A percentile compares a stretch with the other conserved stretches of the same genome.
Evolutionary conservation across 2,888 invertebrate genomes (phyloP).

Genomic region (Ophion obscuratus): DNA sequence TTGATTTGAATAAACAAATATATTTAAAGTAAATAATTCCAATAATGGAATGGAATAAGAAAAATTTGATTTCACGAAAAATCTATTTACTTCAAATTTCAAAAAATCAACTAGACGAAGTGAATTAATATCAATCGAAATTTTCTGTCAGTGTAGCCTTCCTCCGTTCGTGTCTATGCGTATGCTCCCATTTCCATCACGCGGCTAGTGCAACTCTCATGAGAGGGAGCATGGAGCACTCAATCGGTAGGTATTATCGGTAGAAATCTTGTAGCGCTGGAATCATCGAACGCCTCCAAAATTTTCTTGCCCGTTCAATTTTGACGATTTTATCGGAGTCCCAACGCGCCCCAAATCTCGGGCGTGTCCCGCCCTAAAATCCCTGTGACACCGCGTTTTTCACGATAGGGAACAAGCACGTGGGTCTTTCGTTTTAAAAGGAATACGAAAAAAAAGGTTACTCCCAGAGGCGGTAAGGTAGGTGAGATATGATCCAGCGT

Average conservation of each 20-base stretch:
- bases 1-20: too few relatives aligned
- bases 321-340: conserved; percentile 66
- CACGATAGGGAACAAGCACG: conserved; percentile 26
- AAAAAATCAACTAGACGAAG: too few relatives aligned
- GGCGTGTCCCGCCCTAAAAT: conserved; percentile 5
- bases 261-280: conserved; percentile 68
- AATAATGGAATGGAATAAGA: too few relatives aligned
- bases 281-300: conserved; percentile 63
- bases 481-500: conserved; percentile 52
- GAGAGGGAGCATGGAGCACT: conserved; percentile 73
- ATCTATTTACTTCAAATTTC: too few relatives aligned
- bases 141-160: neutral
- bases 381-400: neutral
- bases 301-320: conserved; percentile 48
- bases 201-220: conserved; percentile 75
- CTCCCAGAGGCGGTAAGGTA: conserved; percentile 26
- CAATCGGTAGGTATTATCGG: conserved; percentile 73
- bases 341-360: conserved; percentile 28
- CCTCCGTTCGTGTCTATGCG: neutral
- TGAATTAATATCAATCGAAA: too few relatives aligned
- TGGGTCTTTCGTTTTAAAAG: conserved; percentile 27
- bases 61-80: too few relatives aligned
- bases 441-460: conserved; percentile 9
- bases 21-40: too few relatives aligned
- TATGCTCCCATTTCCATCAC: conserved; percentile 32